Evolutionary conservation across 2,888 invertebrate genomes (phyloP).

Genomic region (Andrena haemorrhoa): DNA sequence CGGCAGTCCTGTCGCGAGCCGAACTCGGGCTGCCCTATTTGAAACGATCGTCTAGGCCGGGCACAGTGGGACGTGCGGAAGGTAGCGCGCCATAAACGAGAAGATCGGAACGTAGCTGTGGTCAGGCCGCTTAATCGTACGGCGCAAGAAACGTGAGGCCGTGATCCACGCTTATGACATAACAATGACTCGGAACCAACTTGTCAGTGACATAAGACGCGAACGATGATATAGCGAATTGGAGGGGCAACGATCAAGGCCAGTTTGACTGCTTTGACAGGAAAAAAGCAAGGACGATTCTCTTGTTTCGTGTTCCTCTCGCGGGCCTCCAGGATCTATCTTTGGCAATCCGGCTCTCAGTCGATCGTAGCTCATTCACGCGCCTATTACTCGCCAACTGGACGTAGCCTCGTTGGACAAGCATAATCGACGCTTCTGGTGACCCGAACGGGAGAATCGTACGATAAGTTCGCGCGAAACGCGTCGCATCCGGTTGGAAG

Average conservation of each 20-base stretch:
- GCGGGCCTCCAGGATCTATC: neutral
- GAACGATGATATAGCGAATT: constrained; percentile 52
- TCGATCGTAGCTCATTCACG: neutral
- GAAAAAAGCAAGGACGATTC: constrained; percentile 9
- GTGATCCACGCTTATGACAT: constrained; percentile 55
- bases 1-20: constrained; percentile 27
- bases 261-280: constrained; percentile 21
- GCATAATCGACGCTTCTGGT: constrained; percentile 14
- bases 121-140: constrained; percentile 52
- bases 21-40: neutral
- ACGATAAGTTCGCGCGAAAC: constrained; percentile 3
- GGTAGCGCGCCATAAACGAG: constrained; percentile 25
- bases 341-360: neutral
- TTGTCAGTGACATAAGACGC: constrained; percentile 61
- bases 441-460: constrained; percentile 15
- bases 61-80: constrained; percentile 40
- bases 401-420: constrained; percentile 32
- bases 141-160: constrained; percentile 52
- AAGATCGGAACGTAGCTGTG: constrained; percentile 1
- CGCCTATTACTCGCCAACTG: constrained; percentile 8
- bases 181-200: constrained; percentile 57
- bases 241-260: constrained; percentile 56
- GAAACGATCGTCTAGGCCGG: constrained; percentile 26
- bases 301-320: constrained; percentile 3
- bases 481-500: constrained; percentile 5